Evolutionary conservation across 1,140 invertebrate genomes (phyloP), one percentile per base, ranked within the genome.

Genomic region (Schlechtendalia chinensis): DNA sequence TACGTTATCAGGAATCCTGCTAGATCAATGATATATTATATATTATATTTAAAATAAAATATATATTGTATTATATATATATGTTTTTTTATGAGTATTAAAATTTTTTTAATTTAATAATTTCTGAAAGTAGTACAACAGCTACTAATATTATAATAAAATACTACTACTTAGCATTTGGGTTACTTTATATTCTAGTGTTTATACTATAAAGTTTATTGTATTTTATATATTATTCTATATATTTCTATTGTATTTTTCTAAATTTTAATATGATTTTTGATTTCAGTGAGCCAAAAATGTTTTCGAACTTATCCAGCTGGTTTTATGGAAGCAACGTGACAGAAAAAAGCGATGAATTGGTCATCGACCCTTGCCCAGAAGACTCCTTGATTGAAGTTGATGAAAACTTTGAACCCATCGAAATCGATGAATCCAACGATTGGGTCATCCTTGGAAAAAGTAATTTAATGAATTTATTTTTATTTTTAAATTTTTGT

Each of bases 361-460:
- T 79, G 0, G 54, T 59, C 14, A 32, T 59, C 29, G 75, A 79
- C 17, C 58, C 75, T 27, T 61, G 75, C 39, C 75, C 75, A 27
- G 58, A 79, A 27, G 75, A 79, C 39, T 58, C 75, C 27, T 63
- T 79, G 27, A 79, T 79, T 12, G 75, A 79, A 79, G 22, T 79
- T 27, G 75, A 79, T 5, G 75, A 79, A 63, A 79, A 61, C 22
- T 79, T 79, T 12, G 75, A 79, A 29, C 39, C 58, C 6, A 59
- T 61, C 14, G 75, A 79, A 79, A 61, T 59, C 5, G 75, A 79
- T 19, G 75, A 79, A 63, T 50, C 75, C 27, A 58, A 79, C 24
- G 75, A 79, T 8, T 79, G 75, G 75, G 75, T 79, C 17, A 79
- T 79, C 39, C 75, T 79, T 27, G 75, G 75, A 27, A 79, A 79